These are phyloP conservation scores for Elegia similella DNA, from an alignment of 2,888 invertebrate genomes.

Conservation along the genomic window DNA sequence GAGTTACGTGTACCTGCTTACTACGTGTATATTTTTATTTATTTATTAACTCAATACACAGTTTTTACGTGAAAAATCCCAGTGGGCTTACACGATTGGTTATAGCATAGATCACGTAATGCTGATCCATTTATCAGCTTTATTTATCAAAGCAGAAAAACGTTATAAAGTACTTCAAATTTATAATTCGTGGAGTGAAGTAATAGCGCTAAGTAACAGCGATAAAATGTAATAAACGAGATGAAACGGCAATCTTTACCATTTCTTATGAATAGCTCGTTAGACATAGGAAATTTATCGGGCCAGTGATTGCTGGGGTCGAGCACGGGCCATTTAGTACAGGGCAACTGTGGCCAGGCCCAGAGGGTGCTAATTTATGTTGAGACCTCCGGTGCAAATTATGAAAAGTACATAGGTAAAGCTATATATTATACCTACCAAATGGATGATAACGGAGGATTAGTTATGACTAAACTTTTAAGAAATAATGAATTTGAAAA, in stretches of 20 bases:
- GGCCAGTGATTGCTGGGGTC: conserved; percentile 6
- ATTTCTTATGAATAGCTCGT: conserved; percentile 9
- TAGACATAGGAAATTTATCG: conserved; percentile 12
- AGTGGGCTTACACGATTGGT: no score
- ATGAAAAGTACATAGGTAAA: not conserved
- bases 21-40: no score
- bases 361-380: conserved; percentile 13
- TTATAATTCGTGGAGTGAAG: not conserved
- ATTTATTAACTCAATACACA: no score
- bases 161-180: not conserved
- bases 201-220: not conserved
- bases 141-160: not conserved
- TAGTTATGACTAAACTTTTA: not conserved
- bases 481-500: not conserved
- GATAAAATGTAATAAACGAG: not conserved
- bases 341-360: conserved; percentile 5
- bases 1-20: no score
- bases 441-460: not conserved
- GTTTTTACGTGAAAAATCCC: no score
- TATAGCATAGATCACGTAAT: no score
- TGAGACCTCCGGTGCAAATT: not conserved
- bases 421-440: not conserved
- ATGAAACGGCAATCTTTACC: not conserved
- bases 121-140: no score
- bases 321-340: conserved; percentile 11